Percentiles rank a stretch among this genome's conserved stretches.
phyloP scores from a whole-genome alignment of 64 coral and sea anemone genomes.

The Porites australiensis region DNA sequence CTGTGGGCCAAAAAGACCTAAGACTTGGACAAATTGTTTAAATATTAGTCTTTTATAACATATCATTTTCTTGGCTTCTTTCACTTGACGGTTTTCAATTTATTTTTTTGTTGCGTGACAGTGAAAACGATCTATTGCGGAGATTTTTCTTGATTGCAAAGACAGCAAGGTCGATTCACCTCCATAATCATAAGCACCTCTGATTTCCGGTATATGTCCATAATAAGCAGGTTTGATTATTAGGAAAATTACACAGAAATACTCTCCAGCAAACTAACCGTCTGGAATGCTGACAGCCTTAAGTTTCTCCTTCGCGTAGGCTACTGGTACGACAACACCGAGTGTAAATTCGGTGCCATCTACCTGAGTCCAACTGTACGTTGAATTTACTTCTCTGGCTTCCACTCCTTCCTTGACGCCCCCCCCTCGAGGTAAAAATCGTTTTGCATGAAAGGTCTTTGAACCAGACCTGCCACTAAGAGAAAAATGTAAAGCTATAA shows the following conservation, averaged over 20 bases:
- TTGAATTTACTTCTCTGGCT: constrained; percentile 46
- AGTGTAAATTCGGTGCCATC: constrained; percentile 49
- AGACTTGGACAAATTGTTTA: too few relatives aligned
- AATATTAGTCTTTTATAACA: too few relatives aligned
- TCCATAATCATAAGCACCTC: too few relatives aligned
- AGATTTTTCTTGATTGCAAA: too few relatives aligned
- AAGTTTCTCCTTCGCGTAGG: background rate
- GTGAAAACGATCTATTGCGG: too few relatives aligned
- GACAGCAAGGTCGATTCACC: too few relatives aligned
- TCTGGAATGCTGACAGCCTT: background rate
- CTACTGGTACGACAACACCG: constrained; percentile 46
- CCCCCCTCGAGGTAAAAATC: constrained; percentile 67
- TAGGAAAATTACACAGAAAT: background rate
- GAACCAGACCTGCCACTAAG: constrained; percentile 23
- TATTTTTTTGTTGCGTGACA: too few relatives aligned
- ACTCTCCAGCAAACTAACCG: background rate
- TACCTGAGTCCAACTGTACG: constrained; percentile 56
- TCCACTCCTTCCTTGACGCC: constrained; percentile 50
- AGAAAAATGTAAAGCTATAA: background rate
- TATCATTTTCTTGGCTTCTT: too few relatives aligned
- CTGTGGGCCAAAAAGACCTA: too few relatives aligned
- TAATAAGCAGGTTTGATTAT: too few relatives aligned
- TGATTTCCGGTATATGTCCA: too few relatives aligned
- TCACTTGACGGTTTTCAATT: too few relatives aligned
- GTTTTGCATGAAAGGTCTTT: constrained; percentile 44